phyloP scores from a whole-genome alignment of 2,113 vertebrate genomes.

The Tachysurus fulvidraco region DNA sequence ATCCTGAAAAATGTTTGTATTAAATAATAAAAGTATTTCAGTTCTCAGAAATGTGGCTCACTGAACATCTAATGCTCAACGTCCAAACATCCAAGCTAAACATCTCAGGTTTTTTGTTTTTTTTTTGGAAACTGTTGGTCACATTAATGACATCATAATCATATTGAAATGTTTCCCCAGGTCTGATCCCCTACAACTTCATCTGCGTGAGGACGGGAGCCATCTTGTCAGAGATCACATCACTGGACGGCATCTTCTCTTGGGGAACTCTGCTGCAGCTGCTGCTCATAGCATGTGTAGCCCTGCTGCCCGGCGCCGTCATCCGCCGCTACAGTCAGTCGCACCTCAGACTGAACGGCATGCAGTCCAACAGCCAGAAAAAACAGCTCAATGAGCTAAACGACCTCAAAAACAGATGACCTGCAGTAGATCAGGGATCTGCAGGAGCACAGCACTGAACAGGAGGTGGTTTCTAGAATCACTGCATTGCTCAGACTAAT shows the following conservation, averaged over 20 bases:
- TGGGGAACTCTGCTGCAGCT: constrained; percentile 87
- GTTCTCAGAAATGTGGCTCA: not conserved
- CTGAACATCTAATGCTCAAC: not conserved
- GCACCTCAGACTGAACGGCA: constrained; percentile 74
- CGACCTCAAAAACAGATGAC: constrained; percentile 72
- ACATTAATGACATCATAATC: not conserved
- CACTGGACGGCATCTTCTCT: constrained; percentile 92
- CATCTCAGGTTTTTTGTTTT: not conserved
- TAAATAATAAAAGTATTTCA: not conserved
- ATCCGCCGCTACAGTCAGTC: constrained; percentile 81
- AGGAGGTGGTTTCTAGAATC: not conserved
- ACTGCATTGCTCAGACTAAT: not conserved
- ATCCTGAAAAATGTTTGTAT: not conserved
- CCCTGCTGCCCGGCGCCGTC: constrained; percentile 86
- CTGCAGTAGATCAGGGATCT: not conserved
- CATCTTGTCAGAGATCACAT: constrained; percentile 89
- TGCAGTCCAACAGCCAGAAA: constrained; percentile 56
- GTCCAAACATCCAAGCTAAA: too few relatives aligned
- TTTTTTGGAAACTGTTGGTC: not conserved
- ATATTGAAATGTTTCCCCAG: constrained; percentile 64
- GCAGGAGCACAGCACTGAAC: not conserved
- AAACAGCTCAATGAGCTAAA: constrained; percentile 48
- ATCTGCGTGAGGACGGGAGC: constrained; percentile 94
- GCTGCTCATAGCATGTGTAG: constrained; percentile 83
- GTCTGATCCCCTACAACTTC: constrained; percentile 95